These are phyloP conservation scores for Rhagium mordax DNA, from an alignment of 2,888 invertebrate genomes.

Conservation along the genomic window DNA sequence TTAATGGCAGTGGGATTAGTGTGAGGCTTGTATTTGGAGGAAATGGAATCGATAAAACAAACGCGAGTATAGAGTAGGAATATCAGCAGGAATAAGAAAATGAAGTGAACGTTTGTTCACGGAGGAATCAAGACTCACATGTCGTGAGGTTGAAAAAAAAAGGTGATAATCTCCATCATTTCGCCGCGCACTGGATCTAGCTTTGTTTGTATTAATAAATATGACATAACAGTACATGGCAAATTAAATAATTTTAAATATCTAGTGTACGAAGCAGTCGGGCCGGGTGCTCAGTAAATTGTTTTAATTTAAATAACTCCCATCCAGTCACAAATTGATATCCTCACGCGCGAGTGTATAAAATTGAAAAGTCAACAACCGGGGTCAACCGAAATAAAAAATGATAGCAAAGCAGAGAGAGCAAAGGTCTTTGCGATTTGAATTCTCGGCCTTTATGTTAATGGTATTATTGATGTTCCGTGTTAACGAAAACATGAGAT, in stretches of 20 bases:
- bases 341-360: constrained; percentile 3
- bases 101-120: too few species aligned
- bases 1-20: too few species aligned
- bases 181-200: too few species aligned
- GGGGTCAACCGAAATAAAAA: neutral
- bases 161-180: too few species aligned
- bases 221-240: neutral
- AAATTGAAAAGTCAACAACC: neutral
- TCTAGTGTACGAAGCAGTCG: neutral
- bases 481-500: constrained; percentile 3
- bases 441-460: constrained; percentile 11
- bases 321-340: constrained; percentile 10
- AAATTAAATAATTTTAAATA: constrained; percentile 17
- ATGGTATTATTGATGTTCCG: constrained; percentile 13
- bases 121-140: too few species aligned
- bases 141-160: too few species aligned
- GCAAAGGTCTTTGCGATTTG: constrained; percentile 3
- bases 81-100: too few species aligned
- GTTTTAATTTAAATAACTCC: constrained; percentile 15
- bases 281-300: neutral
- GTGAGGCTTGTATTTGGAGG: too few species aligned
- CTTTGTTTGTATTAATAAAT: neutral
- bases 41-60: too few species aligned
- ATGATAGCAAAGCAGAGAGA: neutral
- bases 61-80: too few species aligned